Conservation (phyloP, 2,797 vertebrate species). For the Sebastes ruberrimus region DNA sequence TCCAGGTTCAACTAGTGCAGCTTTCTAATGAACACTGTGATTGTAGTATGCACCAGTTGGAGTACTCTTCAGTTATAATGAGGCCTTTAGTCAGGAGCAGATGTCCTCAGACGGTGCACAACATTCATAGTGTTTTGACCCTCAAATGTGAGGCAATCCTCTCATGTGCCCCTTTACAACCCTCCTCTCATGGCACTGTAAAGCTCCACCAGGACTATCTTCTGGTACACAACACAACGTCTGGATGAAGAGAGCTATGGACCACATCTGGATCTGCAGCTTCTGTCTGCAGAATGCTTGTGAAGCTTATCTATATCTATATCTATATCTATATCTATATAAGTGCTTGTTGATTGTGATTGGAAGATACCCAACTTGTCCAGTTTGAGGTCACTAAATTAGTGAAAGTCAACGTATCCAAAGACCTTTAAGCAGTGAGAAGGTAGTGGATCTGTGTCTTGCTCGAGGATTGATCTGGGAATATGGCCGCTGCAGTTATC, state of each 20-base stretch:
- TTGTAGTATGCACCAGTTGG: not conserved
- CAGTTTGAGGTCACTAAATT: not conserved
- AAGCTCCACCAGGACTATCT: not conserved
- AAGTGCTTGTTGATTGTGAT: not conserved
- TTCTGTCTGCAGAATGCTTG: not conserved
- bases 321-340: no score
- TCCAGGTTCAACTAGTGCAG: not conserved
- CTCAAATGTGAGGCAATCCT: not conserved
- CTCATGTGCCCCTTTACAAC: not conserved
- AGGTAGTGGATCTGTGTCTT: not conserved
- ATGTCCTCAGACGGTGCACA: not conserved
- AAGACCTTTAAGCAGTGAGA: not conserved
- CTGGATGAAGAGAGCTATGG: not conserved
- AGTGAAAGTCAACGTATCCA: not conserved
- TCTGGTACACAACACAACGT: not conserved
- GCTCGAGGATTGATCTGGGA: not conserved
- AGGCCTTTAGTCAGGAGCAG: not conserved
- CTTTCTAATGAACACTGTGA: not conserved
- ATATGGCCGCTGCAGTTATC: not conserved
- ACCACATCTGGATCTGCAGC: not conserved
- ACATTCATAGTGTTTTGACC: not conserved
- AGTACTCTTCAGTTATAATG: not conserved
- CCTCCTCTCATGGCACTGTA: not conserved
- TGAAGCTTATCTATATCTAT: not conserved
- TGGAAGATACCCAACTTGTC: not conserved